These are phyloP conservation scores for Opisthocomus hoazin DNA, from an alignment of 2,113 vertebrate genomes.

Conservation along the genomic window DNA sequence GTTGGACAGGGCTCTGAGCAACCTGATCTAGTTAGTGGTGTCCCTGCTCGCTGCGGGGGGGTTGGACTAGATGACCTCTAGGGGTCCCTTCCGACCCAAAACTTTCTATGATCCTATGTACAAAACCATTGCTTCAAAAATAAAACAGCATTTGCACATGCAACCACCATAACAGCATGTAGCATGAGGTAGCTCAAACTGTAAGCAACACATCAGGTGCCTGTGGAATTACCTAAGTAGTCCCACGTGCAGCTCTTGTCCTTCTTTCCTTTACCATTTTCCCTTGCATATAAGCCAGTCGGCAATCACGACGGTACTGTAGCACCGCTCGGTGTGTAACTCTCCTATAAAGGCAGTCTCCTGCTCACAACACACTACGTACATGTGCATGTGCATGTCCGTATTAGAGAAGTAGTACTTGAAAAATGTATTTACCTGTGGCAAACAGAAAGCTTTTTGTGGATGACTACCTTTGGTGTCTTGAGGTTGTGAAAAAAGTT, in stretches of 20 bases:
- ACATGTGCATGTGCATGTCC: background rate
- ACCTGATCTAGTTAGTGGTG: no score
- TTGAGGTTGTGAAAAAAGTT: background rate
- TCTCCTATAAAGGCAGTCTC: background rate
- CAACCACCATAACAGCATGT: background rate
- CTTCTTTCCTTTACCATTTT: background rate
- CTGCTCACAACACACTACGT: fast-evolving
- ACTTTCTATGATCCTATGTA: no score
- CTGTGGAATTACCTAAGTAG: background rate
- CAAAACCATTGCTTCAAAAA: background rate
- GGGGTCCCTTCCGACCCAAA: no score
- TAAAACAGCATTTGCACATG: background rate
- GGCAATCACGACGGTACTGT: background rate
- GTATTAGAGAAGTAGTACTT: background rate
- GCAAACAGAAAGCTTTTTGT: background rate
- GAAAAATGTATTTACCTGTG: background rate
- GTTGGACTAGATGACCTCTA: no score
- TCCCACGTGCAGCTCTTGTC: background rate
- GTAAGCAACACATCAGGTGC: background rate
- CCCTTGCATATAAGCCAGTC: background rate
- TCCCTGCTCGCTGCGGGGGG: no score
- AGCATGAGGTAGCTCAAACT: background rate
- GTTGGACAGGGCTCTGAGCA: no score
- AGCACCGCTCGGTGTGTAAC: background rate
- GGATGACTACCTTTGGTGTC: background rate